phyloP scores from a whole-genome alignment of 2,888 invertebrate species.

The Drosophila imparisetae region DNA sequence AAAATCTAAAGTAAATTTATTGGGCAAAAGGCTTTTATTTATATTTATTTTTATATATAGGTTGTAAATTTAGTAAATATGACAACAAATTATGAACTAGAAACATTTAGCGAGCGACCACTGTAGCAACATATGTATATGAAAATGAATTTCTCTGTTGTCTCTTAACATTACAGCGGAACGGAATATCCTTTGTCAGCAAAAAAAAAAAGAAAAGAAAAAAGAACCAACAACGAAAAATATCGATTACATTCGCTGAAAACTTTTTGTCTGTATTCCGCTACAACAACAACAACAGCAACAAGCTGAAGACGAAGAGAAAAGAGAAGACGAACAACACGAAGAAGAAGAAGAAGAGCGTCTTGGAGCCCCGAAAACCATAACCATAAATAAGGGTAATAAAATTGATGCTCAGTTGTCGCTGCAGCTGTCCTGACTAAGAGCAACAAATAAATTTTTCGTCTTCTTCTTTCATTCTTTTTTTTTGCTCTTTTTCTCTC shows the following conservation, averaged over 20 bases:
- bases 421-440: constrained; percentile 49
- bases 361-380: constrained; percentile 48
- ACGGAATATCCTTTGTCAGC: constrained; percentile 56
- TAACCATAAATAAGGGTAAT: constrained; percentile 79
- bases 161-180: constrained; percentile 24
- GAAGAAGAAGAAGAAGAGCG: constrained; percentile 16
- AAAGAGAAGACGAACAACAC: constrained; percentile 13
- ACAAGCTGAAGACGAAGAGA: constrained; percentile 2
- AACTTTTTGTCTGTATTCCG: constrained; percentile 56
- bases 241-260: constrained; percentile 77
- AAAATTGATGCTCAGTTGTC: constrained; percentile 78
- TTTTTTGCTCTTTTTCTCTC: background rate
- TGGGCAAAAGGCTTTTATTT: too few relatives aligned
- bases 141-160: constrained; percentile 23
- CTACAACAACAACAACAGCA: constrained; percentile 12
- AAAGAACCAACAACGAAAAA: constrained; percentile 49
- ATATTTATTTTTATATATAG: background rate
- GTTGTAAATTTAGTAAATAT: background rate
- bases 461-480: constrained; percentile 5
- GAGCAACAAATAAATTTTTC: constrained; percentile 64
- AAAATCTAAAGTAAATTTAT: background rate
- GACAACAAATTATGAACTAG: background rate
- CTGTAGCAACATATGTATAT: constrained; percentile 5
- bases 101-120: background rate
- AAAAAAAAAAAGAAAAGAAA: background rate